Evolutionary conservation across 1,140 invertebrate species (phyloP), one percentile per base, ranked within the genome.

Genomic region (Atta cephalotes): DNA sequence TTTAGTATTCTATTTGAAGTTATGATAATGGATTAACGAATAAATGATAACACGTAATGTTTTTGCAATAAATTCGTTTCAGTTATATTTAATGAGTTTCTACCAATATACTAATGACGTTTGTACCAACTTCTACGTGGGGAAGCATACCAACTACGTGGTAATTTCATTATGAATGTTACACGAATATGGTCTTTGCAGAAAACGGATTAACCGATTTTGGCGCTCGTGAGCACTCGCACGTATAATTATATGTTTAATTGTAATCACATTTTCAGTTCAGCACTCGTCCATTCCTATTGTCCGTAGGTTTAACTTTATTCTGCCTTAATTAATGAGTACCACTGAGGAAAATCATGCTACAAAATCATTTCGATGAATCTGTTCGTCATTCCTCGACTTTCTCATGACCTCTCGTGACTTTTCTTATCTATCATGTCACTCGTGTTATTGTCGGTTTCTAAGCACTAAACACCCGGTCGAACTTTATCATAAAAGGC

Each of bases 161-260:
- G 39, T 84, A 84, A 76, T 84, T 84, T 62, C n/a, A 62, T 84
- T 84, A 84, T 49, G 39, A 74, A 62, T 74, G 35, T 82, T 82
- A 74, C 80, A 60, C 39, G 80, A 74, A 84, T 76, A 76, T 63
- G 28, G 70, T 84, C 70, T 76, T 84, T 84, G 80, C 51, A 76
- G 70, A 76, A 84, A 76, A 76, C 3, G 56, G 70, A 84, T 84
- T 84, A 84, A 84, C 70, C 14, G 45, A 9, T 84, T 84, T 84
- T 31, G 79, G 68, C 79, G 53, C 65, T 21, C 53, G 35, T 82
- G 68, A 74, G 70, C 58, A 56, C 53, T 49, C 56, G 70, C 9
- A 21, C n/a, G 9, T 76, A 45, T 45, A 62, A 84, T 84, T 84
- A 84, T 35, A 51, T 35, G 56, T 49, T 84, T 74, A 82, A 82